Evolutionary conservation across 1,140 invertebrate species (phyloP).

Genomic region (Panulirus ornatus): DNA sequence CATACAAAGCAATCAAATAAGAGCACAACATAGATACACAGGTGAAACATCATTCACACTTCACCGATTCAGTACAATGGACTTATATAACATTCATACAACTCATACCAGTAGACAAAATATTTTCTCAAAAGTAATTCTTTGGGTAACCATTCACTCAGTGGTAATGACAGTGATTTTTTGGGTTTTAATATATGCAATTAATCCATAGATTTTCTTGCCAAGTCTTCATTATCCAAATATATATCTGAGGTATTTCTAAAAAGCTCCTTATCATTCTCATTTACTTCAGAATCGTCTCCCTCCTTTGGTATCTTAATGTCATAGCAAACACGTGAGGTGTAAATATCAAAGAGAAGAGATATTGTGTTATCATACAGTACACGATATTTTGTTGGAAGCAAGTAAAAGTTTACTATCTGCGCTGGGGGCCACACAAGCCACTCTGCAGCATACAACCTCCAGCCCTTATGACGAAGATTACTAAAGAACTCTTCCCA

Average conservation of each 20-base stretch:
- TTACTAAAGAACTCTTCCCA: conserved; percentile 81
- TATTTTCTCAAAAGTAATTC: no score
- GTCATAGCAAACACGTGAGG: conserved; percentile 87
- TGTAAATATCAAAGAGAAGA: conserved; percentile 93
- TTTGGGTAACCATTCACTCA: no score
- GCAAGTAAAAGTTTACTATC: conserved; percentile 91
- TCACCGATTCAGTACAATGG: no score
- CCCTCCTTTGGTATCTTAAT: conserved; percentile 7
- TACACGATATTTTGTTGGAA: conserved; percentile 90
- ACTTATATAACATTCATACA: no score
- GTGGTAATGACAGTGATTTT: no score
- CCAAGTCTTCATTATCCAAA: not conserved
- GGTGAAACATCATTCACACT: no score
- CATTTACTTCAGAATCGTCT: not conserved
- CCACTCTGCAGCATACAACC: conserved; percentile 90
- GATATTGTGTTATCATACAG: conserved; percentile 94
- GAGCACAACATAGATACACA: no score
- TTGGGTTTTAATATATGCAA: no score
- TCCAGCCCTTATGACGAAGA: conserved; percentile 87
- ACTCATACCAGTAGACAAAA: no score
- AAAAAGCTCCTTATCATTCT: not conserved
- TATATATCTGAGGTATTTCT: not conserved
- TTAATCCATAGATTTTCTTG: no score
- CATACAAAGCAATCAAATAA: no score
- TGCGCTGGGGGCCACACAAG: conserved; percentile 89